A percentile compares a stretch with the other conserved stretches of the same genome.
These are phyloP conservation scores for Oncopeltus fasciatus DNA, from an alignment of 1,140 invertebrate genomes.

Conservation along the genomic window DNA sequence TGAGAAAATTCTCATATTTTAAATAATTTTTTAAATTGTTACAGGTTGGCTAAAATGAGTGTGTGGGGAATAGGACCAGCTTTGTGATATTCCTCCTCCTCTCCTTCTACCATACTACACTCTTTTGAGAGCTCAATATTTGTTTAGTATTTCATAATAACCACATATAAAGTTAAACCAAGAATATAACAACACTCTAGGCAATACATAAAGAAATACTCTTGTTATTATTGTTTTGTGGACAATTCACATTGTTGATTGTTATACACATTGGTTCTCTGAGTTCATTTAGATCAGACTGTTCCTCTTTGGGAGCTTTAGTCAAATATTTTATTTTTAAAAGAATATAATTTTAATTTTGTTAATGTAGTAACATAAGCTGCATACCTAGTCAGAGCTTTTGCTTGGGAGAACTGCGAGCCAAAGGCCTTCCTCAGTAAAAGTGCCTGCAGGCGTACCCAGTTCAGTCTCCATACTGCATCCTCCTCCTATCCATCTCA, in stretches of 20 bases:
- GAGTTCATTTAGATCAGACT: not conserved
- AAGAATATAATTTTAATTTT: not conserved
- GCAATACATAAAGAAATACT: slow-evolving; percentile 1
- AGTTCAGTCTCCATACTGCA: no score
- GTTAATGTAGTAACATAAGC: not conserved
- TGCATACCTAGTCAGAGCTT: not conserved
- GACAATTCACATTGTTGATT: not conserved
- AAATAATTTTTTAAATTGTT: no score
- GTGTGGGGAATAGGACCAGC: not conserved
- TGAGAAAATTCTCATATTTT: no score
- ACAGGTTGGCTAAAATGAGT: not conserved
- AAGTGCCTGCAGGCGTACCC: no score
- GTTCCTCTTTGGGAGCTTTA: not conserved
- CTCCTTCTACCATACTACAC: slow-evolving; percentile 8
- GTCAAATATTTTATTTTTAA: not conserved
- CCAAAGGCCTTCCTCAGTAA: no score
- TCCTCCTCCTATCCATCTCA: no score
- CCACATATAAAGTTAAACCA: slow-evolving; percentile 3
- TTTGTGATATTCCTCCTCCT: not conserved
- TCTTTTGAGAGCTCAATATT: slow-evolving; percentile 7
- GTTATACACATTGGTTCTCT: not conserved
- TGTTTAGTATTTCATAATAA: slow-evolving; percentile 7
- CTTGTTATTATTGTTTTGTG: not conserved
- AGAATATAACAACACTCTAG: slow-evolving; percentile 9
- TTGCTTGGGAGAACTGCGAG: no score